phyloP scores from a whole-genome alignment of 2,113 vertebrate species.

The Carassius carassius region DNA sequence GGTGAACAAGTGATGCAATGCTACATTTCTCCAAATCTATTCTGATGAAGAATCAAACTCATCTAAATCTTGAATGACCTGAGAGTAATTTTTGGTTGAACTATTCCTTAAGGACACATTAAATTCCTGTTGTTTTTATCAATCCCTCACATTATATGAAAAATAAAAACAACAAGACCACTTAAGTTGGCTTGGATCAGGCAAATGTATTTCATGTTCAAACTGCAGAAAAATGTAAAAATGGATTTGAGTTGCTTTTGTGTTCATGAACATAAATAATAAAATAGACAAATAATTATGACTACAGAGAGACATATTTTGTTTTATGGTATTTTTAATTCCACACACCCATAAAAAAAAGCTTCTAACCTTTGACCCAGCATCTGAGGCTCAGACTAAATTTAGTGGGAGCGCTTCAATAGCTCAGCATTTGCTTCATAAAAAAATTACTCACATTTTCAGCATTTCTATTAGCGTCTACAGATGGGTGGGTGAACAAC shows the following conservation, averaged over 20 bases:
- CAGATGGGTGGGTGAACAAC: not conserved
- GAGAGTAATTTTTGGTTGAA: too few species aligned
- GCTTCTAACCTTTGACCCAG: not conserved
- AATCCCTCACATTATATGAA: too few species aligned
- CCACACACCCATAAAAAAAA: not conserved
- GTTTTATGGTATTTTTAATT: not conserved
- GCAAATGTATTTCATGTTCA: not conserved
- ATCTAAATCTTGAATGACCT: too few species aligned
- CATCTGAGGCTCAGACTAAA: not conserved
- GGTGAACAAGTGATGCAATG: too few species aligned
- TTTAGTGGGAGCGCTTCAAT: not conserved
- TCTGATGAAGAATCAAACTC: too few species aligned
- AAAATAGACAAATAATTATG: not conserved
- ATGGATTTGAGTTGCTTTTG: too few species aligned
- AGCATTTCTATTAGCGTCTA: not conserved
- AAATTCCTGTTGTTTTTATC: too few species aligned
- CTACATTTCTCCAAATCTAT: too few species aligned
- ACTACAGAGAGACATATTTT: not conserved
- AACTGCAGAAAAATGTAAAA: too few species aligned
- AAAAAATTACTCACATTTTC: not conserved
- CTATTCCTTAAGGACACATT: too few species aligned
- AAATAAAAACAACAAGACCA: too few species aligned
- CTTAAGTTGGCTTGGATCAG: not conserved
- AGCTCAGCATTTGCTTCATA: slow-evolving; percentile 2
- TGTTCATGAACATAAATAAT: too few species aligned